These are phyloP conservation scores for Diglossa cyanea DNA, from an alignment of 2,797 vertebrate genomes.

Conservation along the genomic window DNA sequence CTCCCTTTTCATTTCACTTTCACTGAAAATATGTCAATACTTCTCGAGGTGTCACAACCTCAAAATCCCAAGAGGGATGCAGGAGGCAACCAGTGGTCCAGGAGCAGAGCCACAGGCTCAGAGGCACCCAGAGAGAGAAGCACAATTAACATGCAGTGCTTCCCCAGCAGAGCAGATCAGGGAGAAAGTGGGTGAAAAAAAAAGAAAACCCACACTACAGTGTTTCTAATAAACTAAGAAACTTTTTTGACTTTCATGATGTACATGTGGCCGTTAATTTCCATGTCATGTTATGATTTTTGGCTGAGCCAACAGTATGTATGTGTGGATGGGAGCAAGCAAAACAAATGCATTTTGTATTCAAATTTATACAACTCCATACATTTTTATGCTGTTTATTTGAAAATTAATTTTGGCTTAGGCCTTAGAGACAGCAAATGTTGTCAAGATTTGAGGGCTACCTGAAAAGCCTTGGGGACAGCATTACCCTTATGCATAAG, in stretches of 20 bases:
- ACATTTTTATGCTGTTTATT: slow-evolving; percentile 89
- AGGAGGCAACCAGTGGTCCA: background rate
- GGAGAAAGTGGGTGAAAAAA: background rate
- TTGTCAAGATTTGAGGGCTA: slow-evolving; percentile 89
- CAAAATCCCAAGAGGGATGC: background rate
- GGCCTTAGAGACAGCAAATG: slow-evolving; percentile 85
- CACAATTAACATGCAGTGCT: slow-evolving; percentile 37
- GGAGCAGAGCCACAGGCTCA: background rate
- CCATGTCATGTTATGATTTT: slow-evolving; percentile 81
- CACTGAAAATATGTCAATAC: background rate
- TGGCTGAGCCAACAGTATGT: slow-evolving; percentile 81
- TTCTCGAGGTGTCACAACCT: background rate
- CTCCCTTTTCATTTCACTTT: slow-evolving; percentile 8
- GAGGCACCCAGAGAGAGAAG: background rate
- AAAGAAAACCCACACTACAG: background rate
- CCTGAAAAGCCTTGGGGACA: slow-evolving; percentile 88
- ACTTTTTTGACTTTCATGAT: slow-evolving; percentile 82
- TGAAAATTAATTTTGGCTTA: slow-evolving; percentile 88
- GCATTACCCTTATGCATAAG: slow-evolving; percentile 92
- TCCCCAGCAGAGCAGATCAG: background rate
- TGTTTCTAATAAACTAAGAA: slow-evolving; percentile 72
- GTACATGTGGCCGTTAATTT: slow-evolving; percentile 79
- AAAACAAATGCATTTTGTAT: slow-evolving; percentile 86
- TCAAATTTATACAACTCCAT: slow-evolving; percentile 88
- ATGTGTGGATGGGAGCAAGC: slow-evolving; percentile 77